Evolutionary conservation across 2,797 vertebrate species (phyloP).

Genomic region (Tauraco hartlaubi): DNA sequence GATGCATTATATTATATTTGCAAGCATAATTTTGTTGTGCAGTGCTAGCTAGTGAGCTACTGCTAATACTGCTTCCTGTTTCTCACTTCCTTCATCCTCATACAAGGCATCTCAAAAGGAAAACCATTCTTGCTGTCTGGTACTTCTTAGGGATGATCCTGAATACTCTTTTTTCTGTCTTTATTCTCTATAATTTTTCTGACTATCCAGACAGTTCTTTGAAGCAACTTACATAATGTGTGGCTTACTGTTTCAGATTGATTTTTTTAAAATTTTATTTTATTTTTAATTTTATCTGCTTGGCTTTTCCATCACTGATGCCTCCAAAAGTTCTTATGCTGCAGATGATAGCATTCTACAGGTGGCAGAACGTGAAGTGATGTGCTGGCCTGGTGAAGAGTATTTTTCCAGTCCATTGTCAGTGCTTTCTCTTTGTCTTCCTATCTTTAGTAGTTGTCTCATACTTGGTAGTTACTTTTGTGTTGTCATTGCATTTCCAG

Average conservation of each 20-base stretch:
- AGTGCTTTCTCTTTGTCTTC: not conserved
- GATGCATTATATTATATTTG: not conserved
- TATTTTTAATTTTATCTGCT: not conserved
- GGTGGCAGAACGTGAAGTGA: not conserved
- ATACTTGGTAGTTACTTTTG: not conserved
- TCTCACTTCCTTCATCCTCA: not conserved
- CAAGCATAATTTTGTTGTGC: not conserved
- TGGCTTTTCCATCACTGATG: not conserved
- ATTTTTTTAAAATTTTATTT: not conserved
- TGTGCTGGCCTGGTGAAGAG: not conserved
- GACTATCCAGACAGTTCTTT: not conserved
- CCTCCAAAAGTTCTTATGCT: not conserved
- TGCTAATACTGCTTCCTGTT: not conserved
- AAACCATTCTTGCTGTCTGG: not conserved
- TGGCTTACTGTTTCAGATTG: not conserved
- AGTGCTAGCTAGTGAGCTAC: not conserved
- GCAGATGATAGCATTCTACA: accelerated
- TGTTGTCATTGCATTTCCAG: not conserved
- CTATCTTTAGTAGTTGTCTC: not conserved
- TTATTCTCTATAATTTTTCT: not conserved
- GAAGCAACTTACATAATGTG: not conserved
- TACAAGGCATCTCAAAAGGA: not conserved
- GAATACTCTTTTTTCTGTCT: not conserved
- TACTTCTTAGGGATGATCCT: not conserved
- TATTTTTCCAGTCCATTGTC: not conserved